Evolutionary conservation across 2,797 vertebrate genomes (phyloP).

Genomic region (Pipistrellus kuhlii): DNA sequence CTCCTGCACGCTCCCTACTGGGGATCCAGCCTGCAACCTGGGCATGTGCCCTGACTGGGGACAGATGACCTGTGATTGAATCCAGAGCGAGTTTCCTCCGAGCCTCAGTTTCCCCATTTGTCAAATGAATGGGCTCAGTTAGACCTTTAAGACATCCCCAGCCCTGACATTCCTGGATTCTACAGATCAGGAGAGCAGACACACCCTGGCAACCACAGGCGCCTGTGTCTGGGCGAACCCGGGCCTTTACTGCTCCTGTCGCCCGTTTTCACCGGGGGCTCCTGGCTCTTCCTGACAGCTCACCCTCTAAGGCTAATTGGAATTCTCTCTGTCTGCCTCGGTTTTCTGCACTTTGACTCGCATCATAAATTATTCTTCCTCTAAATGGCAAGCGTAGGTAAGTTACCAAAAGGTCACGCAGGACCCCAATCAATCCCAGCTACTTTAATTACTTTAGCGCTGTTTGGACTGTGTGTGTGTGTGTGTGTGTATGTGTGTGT

Average conservation of each 20-base stretch:
- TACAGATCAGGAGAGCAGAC: background rate
- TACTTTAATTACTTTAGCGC: constrained; percentile 56
- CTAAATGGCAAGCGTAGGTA: constrained; percentile 44
- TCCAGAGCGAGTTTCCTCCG: background rate
- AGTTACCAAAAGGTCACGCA: constrained; percentile 55
- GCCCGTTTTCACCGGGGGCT: background rate
- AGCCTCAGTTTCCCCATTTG: constrained; percentile 4
- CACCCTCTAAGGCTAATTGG: background rate
- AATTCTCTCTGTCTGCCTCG: constrained; percentile 36
- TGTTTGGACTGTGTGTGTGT: background rate
- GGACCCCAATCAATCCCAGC: constrained; percentile 37
- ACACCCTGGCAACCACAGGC: background rate
- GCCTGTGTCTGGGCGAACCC: background rate
- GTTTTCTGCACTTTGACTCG: constrained; percentile 63
- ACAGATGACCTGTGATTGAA: background rate
- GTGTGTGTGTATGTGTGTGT: background rate
- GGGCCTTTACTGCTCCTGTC: background rate
- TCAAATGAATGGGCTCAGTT: background rate
- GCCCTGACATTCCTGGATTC: background rate
- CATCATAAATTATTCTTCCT: constrained; percentile 50
- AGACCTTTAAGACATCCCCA: background rate
- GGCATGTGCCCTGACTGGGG: too few relatives aligned
- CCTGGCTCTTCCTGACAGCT: background rate
- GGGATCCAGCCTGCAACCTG: too few relatives aligned
- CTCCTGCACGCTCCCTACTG: too few relatives aligned